phyloP scores from a whole-genome alignment of 2,888 invertebrate genomes.

The Macropis europaea region DNA sequence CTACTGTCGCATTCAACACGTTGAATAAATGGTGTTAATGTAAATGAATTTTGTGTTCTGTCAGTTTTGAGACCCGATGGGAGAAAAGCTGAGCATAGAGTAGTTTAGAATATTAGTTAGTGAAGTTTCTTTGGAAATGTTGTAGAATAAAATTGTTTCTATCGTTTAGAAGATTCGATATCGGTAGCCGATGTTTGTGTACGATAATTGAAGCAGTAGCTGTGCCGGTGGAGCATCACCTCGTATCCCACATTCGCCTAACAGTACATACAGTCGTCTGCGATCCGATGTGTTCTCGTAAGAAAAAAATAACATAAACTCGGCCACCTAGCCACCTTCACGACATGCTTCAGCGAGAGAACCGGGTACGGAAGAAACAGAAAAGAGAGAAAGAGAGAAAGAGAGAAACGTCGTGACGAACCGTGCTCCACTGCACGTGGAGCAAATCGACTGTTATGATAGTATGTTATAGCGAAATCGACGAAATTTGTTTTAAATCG shows the following conservation, averaged over 20 bases:
- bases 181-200: conserved; percentile 18
- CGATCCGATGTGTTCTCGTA: conserved; percentile 32
- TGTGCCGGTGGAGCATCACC: conserved; percentile 49
- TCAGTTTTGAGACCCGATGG: no score
- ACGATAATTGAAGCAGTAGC: conserved; percentile 42
- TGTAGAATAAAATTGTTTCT: no score
- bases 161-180: conserved; percentile 24
- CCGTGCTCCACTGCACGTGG: background rate
- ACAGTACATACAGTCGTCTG: conserved; percentile 52
- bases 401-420: background rate
- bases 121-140: no score
- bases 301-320: conserved; percentile 43
- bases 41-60: no score
- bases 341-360: conserved; percentile 44
- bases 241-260: conserved; percentile 64
- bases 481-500: no score
- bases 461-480: background rate
- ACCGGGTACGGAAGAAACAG: conserved; percentile 8
- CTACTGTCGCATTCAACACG: no score
- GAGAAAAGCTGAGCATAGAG: no score
- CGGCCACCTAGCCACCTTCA: conserved; percentile 47
- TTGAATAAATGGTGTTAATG: no score
- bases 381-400: background rate
- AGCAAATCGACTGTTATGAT: no score
- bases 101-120: no score